A percentile compares a stretch with the other conserved stretches of the same genome.
These are phyloP conservation scores for Lophochroa leadbeateri DNA, from an alignment of 2,113 vertebrate species.

Conservation along the genomic window DNA sequence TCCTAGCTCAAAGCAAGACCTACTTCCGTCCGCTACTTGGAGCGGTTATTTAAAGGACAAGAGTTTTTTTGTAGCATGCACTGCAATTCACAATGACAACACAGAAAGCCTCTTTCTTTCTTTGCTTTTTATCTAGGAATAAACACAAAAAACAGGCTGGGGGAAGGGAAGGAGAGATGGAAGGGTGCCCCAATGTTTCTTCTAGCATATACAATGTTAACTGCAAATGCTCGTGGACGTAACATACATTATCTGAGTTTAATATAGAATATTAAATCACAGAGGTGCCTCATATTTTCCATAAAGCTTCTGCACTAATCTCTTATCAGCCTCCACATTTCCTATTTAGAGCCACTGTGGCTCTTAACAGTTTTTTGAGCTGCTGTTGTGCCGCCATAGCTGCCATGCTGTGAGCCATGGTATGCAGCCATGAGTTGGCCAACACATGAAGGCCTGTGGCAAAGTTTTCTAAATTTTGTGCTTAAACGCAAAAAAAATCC, in stretches of 20 bases:
- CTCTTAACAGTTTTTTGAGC: neutral
- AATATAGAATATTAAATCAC: neutral
- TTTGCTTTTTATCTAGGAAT: neutral
- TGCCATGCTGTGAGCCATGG: neutral
- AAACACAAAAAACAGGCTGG: neutral
- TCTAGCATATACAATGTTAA: accelerated
- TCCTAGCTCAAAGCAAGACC: conserved; percentile 32
- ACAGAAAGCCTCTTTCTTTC: neutral
- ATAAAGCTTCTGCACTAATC: neutral
- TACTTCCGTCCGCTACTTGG: neutral
- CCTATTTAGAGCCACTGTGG: neutral
- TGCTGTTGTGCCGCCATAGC: neutral
- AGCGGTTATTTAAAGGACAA: conserved; percentile 9
- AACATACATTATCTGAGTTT: neutral
- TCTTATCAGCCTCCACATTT: neutral
- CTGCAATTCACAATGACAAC: neutral
- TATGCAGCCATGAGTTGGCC: accelerated
- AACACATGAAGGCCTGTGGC: neutral
- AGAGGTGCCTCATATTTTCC: neutral
- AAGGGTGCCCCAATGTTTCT: neutral
- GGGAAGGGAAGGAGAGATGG: neutral
- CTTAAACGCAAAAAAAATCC: neutral
- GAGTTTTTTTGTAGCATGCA: conserved; percentile 1
- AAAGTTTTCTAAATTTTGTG: neutral
- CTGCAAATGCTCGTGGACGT: neutral